Evolutionary conservation across 1,140 invertebrate genomes (phyloP), one percentile per base, ranked within the genome.

Genomic region (Dinothrombium tinctorium): DNA sequence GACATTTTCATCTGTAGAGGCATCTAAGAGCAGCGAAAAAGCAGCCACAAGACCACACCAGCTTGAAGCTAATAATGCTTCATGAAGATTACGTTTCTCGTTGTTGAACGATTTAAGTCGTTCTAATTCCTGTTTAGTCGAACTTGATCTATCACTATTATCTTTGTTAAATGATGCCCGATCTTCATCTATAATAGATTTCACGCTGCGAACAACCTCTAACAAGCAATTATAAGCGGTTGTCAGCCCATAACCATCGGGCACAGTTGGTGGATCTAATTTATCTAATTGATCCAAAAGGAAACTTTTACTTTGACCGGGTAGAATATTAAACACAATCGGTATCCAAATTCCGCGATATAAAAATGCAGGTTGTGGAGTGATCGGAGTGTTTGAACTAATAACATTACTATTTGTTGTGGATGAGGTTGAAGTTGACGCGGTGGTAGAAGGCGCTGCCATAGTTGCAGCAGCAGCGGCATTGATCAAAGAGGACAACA

Each of bases 201-300:
- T 29, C 37, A 52, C 40, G 33, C 42, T 60, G 49, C 55, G 49
- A 11, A 62, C 59, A 41, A 87, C 74, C 53, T 92, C 86, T 48
- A 90, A 60, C 8, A 95, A 61, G 57, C 81, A 84, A 23, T 79
- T 75, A 59, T 89, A 94, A 1, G 84, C 84, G 20, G 94, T 68
- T 1, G 86, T 90, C 40, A 95, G 77, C 24, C 84, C 83, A 64
- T 95, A 95, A 7, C 87, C 87, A 49, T 94, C 84, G 11, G 81
- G 78, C 47, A 94, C 76, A 25, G 68, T 60, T 0, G 84, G 86
- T n/a, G 84, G 77, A 50, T 95, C 89, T 7, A 76, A 69, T 58
- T 89, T 86, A 51, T 96, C 89, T 48, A 90, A 59, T 74, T 89
- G 79, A 57, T 96, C 89, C 51, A 94, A 64, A 36, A 22, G 40